Evolutionary conservation across 2,797 vertebrate genomes (phyloP).

Genomic region (Pseudomugil tenellus): DNA sequence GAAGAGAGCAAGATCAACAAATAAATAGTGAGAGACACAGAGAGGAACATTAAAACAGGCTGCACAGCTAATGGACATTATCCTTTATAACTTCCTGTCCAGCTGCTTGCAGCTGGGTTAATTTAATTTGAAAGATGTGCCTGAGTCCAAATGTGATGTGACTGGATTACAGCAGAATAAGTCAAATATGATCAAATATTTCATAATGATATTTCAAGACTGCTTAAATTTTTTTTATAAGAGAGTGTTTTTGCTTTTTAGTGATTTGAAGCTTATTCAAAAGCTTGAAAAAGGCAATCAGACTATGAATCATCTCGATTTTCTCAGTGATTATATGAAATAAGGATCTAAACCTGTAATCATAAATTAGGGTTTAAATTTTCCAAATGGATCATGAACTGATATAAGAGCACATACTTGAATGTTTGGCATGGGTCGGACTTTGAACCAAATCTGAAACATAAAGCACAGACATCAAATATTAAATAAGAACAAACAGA

Average conservation of each 20-base stretch:
- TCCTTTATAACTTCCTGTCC: constrained; percentile 51
- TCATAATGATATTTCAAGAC: background rate
- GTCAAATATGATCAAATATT: background rate
- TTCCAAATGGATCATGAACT: constrained; percentile 19
- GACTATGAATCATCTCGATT: constrained; percentile 18
- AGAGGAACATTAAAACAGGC: constrained; percentile 19
- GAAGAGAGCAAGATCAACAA: constrained; percentile 1
- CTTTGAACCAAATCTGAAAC: constrained; percentile 70
- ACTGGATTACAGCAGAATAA: background rate
- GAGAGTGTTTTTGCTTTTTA: background rate
- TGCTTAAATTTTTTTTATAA: background rate
- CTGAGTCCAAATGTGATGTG: background rate
- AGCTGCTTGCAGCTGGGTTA: constrained; percentile 17
- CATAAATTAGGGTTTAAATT: constrained; percentile 27
- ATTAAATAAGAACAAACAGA: constrained; percentile 28
- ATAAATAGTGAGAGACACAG: background rate
- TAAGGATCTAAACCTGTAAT: constrained; percentile 10
- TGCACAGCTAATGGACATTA: constrained; percentile 24
- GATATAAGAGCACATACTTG: constrained; percentile 64
- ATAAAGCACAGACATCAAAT: constrained; percentile 59
- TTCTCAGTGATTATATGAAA: constrained; percentile 1
- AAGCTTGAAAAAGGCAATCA: constrained; percentile 5
- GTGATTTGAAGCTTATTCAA: constrained; percentile 9
- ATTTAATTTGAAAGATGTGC: constrained; percentile 22
- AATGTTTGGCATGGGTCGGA: constrained; percentile 54